Evolutionary conservation across 2,888 invertebrate species (phyloP).

Genomic region (Brassicogethes aeneus): DNA sequence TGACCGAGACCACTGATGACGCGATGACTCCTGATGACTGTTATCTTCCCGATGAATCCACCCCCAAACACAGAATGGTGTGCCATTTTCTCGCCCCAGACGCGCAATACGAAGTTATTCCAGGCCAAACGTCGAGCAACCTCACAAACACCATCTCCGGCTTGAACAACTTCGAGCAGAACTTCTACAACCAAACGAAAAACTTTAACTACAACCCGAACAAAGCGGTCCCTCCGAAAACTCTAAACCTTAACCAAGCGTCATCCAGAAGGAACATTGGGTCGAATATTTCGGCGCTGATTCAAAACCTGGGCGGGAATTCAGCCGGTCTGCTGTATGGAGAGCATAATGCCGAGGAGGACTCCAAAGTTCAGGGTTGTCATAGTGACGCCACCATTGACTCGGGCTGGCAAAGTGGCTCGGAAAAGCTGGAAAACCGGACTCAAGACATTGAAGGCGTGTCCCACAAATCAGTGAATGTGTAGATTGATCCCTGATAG

Average conservation of each 20-base stretch:
- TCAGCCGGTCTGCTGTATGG: constrained; percentile 40
- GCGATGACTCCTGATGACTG: constrained; percentile 35
- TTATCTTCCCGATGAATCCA: constrained; percentile 31
- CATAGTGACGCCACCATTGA: constrained; percentile 50
- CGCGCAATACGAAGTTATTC: constrained; percentile 54
- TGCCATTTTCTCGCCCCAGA: constrained; percentile 47
- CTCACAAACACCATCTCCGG: constrained; percentile 39
- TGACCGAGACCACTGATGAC: constrained; percentile 40
- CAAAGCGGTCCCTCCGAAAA: constrained; percentile 34
- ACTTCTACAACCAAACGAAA: constrained; percentile 32
- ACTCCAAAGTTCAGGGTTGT: constrained; percentile 33
- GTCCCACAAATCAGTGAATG: constrained; percentile 32
- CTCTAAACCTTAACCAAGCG: constrained; percentile 22
- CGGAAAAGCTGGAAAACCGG: constrained; percentile 46
- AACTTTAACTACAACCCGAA: constrained; percentile 24
- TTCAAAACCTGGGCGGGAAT: constrained; percentile 42
- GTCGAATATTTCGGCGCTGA: constrained; percentile 42
- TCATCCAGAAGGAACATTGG: constrained; percentile 34
- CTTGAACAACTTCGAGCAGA: constrained; percentile 35
- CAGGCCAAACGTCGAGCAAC: constrained; percentile 39
- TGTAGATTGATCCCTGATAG: too few species aligned
- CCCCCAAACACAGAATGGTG: constrained; percentile 19
- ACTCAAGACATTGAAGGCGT: constrained; percentile 25
- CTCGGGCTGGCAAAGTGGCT: constrained; percentile 62
- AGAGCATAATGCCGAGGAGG: constrained; percentile 34